Percentiles rank a stretch among this genome's conserved stretches.
These are phyloP conservation scores for Callosobruchus maculatus DNA, from an alignment of 2,888 invertebrate genomes.

Conservation along the genomic window DNA sequence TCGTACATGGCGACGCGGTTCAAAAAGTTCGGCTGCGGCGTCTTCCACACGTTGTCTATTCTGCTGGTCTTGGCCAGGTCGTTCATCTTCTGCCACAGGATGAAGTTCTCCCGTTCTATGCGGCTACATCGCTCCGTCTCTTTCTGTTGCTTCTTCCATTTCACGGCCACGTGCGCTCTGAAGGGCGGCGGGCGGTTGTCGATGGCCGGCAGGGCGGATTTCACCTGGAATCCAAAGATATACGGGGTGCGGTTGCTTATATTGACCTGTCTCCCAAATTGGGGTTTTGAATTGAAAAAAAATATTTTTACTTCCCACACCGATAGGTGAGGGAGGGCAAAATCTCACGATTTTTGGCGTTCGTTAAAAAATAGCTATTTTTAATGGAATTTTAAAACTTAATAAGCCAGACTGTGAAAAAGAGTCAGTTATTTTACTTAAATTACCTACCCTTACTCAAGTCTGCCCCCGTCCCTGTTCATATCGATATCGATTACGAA, in stretches of 20 bases:
- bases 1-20: constrained; percentile 27
- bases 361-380: no score
- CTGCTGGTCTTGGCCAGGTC: constrained; percentile 64
- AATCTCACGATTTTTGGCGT: no score
- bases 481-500: no score
- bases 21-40: constrained; percentile 57
- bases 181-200: constrained; percentile 62
- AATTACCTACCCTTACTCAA: no score
- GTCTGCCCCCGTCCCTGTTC: no score
- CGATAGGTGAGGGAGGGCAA: no score
- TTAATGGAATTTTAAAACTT: no score
- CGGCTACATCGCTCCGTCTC: constrained; percentile 63
- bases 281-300: no score
- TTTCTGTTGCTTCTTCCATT: constrained; percentile 66
- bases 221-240: constrained; percentile 52
- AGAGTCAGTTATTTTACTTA: no score
- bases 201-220: constrained; percentile 63
- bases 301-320: no score
- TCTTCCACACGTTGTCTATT: constrained; percentile 64
- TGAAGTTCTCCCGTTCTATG: constrained; percentile 67
- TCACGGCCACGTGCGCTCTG: constrained; percentile 63
- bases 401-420: no score
- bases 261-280: background rate
- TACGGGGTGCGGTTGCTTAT: no score
- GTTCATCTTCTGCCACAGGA: constrained; percentile 63